phyloP scores from a whole-genome alignment of 1,140 invertebrate genomes.

The Eciton burchellii region DNA sequence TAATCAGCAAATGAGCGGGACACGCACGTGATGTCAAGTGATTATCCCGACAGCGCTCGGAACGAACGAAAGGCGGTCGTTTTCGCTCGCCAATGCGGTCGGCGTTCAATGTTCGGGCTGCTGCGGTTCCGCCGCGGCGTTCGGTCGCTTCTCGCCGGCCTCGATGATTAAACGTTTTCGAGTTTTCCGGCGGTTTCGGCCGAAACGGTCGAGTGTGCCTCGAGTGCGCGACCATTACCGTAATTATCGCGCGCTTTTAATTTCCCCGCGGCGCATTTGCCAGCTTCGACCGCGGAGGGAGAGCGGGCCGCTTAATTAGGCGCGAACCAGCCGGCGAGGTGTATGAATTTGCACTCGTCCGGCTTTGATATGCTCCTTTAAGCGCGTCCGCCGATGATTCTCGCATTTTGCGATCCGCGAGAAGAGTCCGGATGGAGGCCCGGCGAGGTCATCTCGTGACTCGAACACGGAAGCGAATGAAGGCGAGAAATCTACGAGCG shows the following conservation, averaged over 20 bases:
- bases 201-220: slow-evolving; percentile 33
- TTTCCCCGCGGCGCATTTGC: slow-evolving; percentile 40
- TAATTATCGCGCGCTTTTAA: slow-evolving; percentile 60
- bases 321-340: slow-evolving; percentile 43
- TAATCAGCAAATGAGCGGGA: slow-evolving; percentile 63
- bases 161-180: slow-evolving; percentile 55
- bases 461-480: no score
- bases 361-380: background rate
- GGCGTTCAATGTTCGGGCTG: slow-evolving; percentile 48
- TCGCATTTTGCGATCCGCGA: no score
- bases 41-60: slow-evolving; percentile 54
- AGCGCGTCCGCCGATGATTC: no score
- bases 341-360: background rate
- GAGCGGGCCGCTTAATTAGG: slow-evolving; percentile 55
- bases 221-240: slow-evolving; percentile 42
- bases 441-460: no score
- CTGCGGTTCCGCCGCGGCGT: slow-evolving; percentile 51
- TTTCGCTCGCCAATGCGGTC: slow-evolving; percentile 19
- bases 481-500: no score
- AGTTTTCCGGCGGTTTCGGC: slow-evolving; percentile 50
- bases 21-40: slow-evolving; percentile 50
- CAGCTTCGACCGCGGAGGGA: slow-evolving; percentile 9
- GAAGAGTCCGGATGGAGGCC: no score
- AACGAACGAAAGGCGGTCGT: slow-evolving; percentile 11
- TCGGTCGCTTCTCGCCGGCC: background rate